Evolutionary conservation across 2,888 invertebrate species (phyloP).

Genomic region (Polyommatus icarus): DNA sequence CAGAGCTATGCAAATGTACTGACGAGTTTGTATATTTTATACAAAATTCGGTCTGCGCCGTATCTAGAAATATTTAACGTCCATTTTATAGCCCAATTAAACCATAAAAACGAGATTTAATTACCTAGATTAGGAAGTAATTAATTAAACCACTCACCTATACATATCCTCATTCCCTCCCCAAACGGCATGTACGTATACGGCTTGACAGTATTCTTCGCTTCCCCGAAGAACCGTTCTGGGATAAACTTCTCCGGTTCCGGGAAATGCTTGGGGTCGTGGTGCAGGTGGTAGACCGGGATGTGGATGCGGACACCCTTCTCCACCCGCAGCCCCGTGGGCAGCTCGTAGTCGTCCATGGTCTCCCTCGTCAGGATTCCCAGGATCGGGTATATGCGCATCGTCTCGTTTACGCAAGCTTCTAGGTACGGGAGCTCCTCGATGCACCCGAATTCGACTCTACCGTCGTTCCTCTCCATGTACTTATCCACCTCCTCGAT

Average conservation of each 20-base stretch:
- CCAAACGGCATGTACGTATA: slow-evolving; percentile 66
- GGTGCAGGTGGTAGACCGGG: slow-evolving; percentile 58
- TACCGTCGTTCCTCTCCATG: slow-evolving; percentile 44
- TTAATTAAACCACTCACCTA: slow-evolving; percentile 49
- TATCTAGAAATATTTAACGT: too few relatives aligned
- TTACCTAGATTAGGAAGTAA: too few relatives aligned
- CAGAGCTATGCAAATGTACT: too few relatives aligned
- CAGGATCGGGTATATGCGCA: slow-evolving; percentile 60
- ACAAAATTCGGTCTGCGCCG: too few relatives aligned
- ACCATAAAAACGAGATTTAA: too few relatives aligned
- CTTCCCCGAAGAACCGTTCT: slow-evolving; percentile 56
- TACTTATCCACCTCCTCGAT: slow-evolving; percentile 54
- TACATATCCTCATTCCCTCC: slow-evolving; percentile 62
- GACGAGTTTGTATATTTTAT: too few relatives aligned
- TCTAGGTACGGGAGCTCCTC: slow-evolving; percentile 54
- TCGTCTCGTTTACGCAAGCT: slow-evolving; percentile 54
- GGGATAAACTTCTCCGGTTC: slow-evolving; percentile 58
- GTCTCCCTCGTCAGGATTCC: slow-evolving; percentile 57
- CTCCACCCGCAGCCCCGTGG: slow-evolving; percentile 53
- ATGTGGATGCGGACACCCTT: slow-evolving; percentile 59
- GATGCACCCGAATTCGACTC: slow-evolving; percentile 54
- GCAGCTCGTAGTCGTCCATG: slow-evolving; percentile 55
- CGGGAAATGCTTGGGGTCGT: slow-evolving; percentile 55
- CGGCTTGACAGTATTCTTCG: slow-evolving; percentile 52
- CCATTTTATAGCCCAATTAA: too few relatives aligned